Evolutionary conservation across 2,888 invertebrate species (phyloP), one percentile per base, ranked within the genome.

Genomic region (Lasioglossum malachurum): DNA sequence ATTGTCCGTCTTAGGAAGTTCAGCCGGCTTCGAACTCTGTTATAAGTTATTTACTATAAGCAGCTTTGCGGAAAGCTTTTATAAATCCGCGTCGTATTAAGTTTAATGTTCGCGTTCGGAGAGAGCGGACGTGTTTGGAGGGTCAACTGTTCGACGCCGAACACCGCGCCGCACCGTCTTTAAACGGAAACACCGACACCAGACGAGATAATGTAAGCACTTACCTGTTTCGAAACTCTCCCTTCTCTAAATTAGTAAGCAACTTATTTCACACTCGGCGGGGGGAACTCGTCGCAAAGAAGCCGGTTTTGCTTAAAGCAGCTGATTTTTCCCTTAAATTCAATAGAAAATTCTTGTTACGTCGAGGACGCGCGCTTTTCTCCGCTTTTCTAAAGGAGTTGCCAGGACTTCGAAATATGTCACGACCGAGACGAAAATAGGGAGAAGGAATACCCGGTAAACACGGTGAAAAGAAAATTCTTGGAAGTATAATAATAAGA

Each of bases 41-140:
- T 84, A 75, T 75, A 83, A 89, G 89, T 85, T 90, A 84, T 89
- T 89, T 86, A 84, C 80, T 76, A 44, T 87, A 90, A 87, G 88
- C 72, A 89, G 90, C 90, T 88, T 87, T 80, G 72, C 60, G 57
- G 71, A 85, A 83, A 10, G 88, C 84, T 85, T 88, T 82, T 80
- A 80, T 87, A 88, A 89, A 89, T 85, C 87, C 83, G 41, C 8
- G 35, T 38, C 75, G 77, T 78, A 83, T 85, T 89, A 78, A 82
- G 82, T 83, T 80, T 84, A 83, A 73, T 69, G 69, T 38, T 69
- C 69, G n/a, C 19, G 38, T 69, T 23, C 23, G 41, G 19, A n/a
- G 27, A 8, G 8, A n/a, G 27, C 19, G 8, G 35, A 31, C 27
- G 27, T 60, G 60, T 60, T 5, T 27, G 60, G 5, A 60, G 27